Evolutionary conservation across 2,113 vertebrate genomes (phyloP).

Genomic region (Poecile atricapillus): DNA sequence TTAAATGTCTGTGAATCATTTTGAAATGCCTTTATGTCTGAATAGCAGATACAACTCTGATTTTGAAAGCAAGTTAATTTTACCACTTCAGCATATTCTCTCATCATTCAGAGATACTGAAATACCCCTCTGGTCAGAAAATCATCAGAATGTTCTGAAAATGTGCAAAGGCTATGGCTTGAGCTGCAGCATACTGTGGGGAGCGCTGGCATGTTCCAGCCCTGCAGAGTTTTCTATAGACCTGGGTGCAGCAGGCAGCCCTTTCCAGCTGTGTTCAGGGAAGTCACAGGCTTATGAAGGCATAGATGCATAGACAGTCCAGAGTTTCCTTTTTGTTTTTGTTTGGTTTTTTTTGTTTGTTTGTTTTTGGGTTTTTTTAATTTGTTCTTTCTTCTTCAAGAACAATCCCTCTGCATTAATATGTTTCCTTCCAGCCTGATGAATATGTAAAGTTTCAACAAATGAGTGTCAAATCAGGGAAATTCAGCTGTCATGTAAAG

Average conservation of each 20-base stretch:
- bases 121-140: background rate
- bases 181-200: accelerated
- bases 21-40: background rate
- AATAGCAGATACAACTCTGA: background rate
- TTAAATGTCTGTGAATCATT: background rate
- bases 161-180: background rate
- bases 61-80: background rate
- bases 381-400: background rate
- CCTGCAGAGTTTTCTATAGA: background rate
- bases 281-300: background rate
- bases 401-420: background rate
- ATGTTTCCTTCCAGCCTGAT: background rate
- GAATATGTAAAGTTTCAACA: background rate
- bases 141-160: accelerated
- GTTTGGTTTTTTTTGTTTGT: too few species aligned
- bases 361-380: background rate
- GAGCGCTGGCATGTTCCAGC: accelerated
- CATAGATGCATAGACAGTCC: too few species aligned
- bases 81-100: background rate
- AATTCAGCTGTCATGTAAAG: background rate
- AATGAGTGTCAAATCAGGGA: background rate
- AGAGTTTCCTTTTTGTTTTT: accelerated
- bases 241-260: background rate
- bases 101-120: background rate
- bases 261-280: background rate